A percentile compares a stretch with the other conserved stretches of the same genome.
Conservation (phyloP, 2,888 invertebrate species). For the Eupithecia inturbata region DNA sequence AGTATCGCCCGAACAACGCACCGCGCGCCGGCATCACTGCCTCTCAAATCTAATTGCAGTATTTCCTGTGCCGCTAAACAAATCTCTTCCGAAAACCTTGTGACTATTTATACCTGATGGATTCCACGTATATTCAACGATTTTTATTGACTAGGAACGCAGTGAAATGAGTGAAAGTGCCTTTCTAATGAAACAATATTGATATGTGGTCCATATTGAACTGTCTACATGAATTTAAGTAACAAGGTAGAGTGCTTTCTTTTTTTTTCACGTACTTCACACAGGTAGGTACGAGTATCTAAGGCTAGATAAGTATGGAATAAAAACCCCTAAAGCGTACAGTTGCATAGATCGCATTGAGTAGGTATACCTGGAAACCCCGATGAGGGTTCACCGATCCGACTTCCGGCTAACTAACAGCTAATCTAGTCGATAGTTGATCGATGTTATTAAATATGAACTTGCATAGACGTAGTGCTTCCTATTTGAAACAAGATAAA, state of each 20-base stretch:
- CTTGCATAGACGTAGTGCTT: slow-evolving; percentile 10
- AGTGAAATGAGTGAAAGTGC: slow-evolving; percentile 74
- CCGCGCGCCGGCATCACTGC: slow-evolving; percentile 14
- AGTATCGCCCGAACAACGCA: slow-evolving; percentile 44
- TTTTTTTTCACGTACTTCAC: not conserved
- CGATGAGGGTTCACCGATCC: slow-evolving; percentile 30
- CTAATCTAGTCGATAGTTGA: slow-evolving; percentile 25
- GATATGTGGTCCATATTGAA: slow-evolving; percentile 76
- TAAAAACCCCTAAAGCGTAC: not conserved
- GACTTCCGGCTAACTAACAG: slow-evolving; percentile 27
- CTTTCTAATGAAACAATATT: slow-evolving; percentile 65
- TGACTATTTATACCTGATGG: slow-evolving; percentile 42
- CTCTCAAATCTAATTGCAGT: slow-evolving; percentile 30
- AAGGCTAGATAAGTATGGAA: not conserved
- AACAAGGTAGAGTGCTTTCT: slow-evolving; percentile 62
- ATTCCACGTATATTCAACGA: slow-evolving; percentile 43
- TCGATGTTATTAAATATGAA: slow-evolving; percentile 16
- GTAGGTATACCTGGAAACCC: slow-evolving; percentile 9
- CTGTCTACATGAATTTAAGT: slow-evolving; percentile 73
- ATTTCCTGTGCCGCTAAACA: slow-evolving; percentile 27
- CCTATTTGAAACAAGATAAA: not conserved
- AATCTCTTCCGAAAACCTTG: slow-evolving; percentile 27
- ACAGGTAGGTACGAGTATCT: not conserved
- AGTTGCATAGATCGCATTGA: slow-evolving; percentile 5
- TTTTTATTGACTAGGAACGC: slow-evolving; percentile 39